Conservation (phyloP, 2,797 vertebrate genomes). For the Darevskia mixta region DNA sequence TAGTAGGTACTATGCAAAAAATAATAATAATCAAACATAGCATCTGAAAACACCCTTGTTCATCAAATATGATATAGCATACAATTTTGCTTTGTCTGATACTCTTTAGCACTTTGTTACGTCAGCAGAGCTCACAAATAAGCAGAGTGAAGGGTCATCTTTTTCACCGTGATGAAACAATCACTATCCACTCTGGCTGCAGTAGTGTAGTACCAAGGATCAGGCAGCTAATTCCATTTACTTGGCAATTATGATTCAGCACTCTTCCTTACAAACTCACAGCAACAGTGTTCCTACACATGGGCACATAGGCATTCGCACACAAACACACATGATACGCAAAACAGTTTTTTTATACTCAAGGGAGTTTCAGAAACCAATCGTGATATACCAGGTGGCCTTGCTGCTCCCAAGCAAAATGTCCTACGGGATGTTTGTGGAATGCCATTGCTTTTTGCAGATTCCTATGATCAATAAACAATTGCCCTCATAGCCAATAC, state of each 20-base stretch:
- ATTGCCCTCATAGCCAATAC: neutral
- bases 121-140: too few relatives aligned
- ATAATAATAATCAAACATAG: neutral
- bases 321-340: neutral
- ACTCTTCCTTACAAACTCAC: too few relatives aligned
- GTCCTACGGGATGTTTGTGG: neutral
- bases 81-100: neutral
- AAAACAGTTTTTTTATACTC: neutral
- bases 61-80: neutral
- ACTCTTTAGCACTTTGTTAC: neutral
- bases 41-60: neutral
- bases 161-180: neutral
- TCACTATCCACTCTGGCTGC: neutral
- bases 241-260: neutral
- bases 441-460: neutral
- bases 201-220: neutral
- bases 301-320: neutral
- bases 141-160: neutral
- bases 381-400: neutral
- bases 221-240: neutral
- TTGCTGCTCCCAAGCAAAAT: neutral
- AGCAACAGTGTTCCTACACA: too few relatives aligned
- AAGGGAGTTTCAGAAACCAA: conserved; percentile 10
- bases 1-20: neutral
- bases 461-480: neutral